These are phyloP conservation scores for Saturnia japonica DNA, from an alignment of 2,888 invertebrate species.

Conservation along the genomic window DNA sequence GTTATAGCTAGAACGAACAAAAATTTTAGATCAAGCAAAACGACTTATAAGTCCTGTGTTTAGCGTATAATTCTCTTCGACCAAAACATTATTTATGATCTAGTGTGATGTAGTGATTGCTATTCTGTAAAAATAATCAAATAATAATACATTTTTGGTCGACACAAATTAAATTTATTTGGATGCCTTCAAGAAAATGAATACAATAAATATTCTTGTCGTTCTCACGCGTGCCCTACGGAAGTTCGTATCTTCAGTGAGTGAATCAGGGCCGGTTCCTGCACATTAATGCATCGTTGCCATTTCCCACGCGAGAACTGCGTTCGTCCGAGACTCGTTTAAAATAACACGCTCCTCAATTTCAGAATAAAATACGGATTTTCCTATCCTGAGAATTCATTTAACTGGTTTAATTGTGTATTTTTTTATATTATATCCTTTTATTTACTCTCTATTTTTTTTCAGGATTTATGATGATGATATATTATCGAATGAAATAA, in stretches of 20 bases:
- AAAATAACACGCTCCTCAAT: neutral
- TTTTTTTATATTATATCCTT: too few relatives aligned
- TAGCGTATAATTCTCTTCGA: neutral
- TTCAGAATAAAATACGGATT: neutral
- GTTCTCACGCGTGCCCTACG: conserved; percentile 54
- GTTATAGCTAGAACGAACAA: neutral
- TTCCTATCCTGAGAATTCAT: neutral
- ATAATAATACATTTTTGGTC: neutral
- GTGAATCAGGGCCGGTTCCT: conserved; percentile 32
- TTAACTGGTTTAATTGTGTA: too few relatives aligned
- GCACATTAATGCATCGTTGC: conserved; percentile 15
- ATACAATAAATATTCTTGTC: conserved; percentile 18
- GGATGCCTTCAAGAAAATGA: neutral
- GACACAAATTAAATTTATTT: neutral
- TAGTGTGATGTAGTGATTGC: neutral
- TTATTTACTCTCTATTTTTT: too few relatives aligned
- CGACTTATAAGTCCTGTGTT: neutral
- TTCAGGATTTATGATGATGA: too few relatives aligned
- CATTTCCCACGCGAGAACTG: conserved; percentile 17
- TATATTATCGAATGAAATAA: too few relatives aligned
- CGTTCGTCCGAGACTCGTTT: neutral
- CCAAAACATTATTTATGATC: neutral
- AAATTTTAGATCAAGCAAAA: neutral
- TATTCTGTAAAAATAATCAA: neutral
- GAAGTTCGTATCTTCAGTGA: conserved; percentile 55